Conservation (phyloP, 2,113 vertebrate species). For the Oryzias curvinotus region DNA sequence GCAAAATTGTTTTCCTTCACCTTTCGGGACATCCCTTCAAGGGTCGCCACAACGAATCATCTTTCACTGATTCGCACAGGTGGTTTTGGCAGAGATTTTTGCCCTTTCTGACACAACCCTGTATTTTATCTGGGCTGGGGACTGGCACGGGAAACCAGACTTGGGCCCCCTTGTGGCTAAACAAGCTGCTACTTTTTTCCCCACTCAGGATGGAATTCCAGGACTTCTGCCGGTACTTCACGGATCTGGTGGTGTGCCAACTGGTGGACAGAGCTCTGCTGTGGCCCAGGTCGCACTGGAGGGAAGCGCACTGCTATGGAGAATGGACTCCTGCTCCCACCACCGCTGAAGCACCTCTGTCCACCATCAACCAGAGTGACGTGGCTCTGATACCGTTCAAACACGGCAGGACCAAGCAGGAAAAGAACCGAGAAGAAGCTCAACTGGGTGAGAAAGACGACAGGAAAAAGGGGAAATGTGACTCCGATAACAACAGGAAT, state of each 20-base stretch:
- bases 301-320: constrained; percentile 67
- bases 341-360: neutral
- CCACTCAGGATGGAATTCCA: constrained; percentile 80
- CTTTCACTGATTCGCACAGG: too few relatives aligned
- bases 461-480: constrained; percentile 5
- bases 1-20: too few relatives aligned
- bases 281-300: constrained; percentile 75
- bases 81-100: too few relatives aligned
- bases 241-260: constrained; percentile 80
- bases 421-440: constrained; percentile 63
- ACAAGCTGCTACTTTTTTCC: neutral
- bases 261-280: constrained; percentile 70
- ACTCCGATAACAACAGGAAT: constrained; percentile 4
- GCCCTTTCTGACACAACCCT: too few relatives aligned
- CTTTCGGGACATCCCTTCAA: too few relatives aligned
- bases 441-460: constrained; percentile 51
- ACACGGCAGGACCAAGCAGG: constrained; percentile 22
- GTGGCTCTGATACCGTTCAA: neutral
- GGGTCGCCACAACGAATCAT: too few relatives aligned
- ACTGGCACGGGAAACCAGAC: too few relatives aligned
- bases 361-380: constrained; percentile 3
- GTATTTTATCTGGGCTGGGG: too few relatives aligned
- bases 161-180: too few relatives aligned
- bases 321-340: constrained; percentile 66
- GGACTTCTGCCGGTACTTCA: constrained; percentile 82